These are phyloP conservation scores for Caenorhabditis imperialis DNA, from an alignment of 2,888 invertebrate genomes.

Conservation along the genomic window DNA sequence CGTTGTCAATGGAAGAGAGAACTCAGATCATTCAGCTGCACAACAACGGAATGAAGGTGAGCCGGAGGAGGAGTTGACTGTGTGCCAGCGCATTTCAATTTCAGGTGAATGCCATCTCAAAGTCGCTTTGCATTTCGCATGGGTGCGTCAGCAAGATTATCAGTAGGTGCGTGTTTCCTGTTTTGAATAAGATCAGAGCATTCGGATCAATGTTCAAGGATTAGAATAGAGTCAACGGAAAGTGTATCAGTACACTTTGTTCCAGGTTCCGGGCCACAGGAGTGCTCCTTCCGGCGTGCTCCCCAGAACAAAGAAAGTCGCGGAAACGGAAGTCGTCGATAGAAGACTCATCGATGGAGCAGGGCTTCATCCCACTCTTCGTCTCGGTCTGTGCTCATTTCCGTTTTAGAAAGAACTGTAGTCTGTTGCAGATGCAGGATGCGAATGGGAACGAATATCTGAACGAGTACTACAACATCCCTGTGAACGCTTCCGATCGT, in stretches of 20 bases:
- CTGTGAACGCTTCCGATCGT: slow-evolving; percentile 6
- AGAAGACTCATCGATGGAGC: slow-evolving; percentile 29
- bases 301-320: slow-evolving; percentile 72
- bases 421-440: slow-evolving; percentile 37
- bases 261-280: slow-evolving; percentile 76
- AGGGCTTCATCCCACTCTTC: slow-evolving; percentile 35
- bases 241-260: too few species aligned
- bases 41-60: slow-evolving; percentile 74
- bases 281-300: slow-evolving; percentile 73
- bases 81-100: slow-evolving; percentile 29
- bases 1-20: slow-evolving; percentile 75
- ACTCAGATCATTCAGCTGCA: slow-evolving; percentile 73
- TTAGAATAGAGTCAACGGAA: too few species aligned
- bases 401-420: neutral
- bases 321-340: slow-evolving; percentile 48
- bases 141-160: slow-evolving; percentile 77
- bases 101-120: slow-evolving; percentile 76
- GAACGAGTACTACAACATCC: slow-evolving; percentile 41
- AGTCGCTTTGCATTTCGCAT: slow-evolving; percentile 76
- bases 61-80: neutral
- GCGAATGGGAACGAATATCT: slow-evolving; percentile 50
- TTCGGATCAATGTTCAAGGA: too few species aligned
- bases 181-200: neutral
- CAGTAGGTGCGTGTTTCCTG: slow-evolving; percentile 60
- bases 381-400: slow-evolving; percentile 8